phyloP scores from a whole-genome alignment of 1,140 invertebrate species.

The Homalodisca vitripennis region DNA sequence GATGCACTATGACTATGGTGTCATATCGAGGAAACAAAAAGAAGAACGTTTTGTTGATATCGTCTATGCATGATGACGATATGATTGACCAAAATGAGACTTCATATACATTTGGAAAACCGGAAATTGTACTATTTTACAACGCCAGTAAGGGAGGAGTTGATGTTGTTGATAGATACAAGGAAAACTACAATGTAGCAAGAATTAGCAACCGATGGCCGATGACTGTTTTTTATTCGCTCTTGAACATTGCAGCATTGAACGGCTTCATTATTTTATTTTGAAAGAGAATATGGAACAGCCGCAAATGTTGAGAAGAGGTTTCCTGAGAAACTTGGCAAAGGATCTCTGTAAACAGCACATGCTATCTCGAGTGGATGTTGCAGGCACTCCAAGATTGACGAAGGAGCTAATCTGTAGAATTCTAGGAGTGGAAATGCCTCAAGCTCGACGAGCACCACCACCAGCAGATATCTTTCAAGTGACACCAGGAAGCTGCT shows the following conservation, averaged over 20 bases:
- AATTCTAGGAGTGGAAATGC: background rate
- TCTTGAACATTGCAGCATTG: conserved; percentile 43
- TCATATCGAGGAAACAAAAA: conserved; percentile 1
- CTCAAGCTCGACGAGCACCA: background rate
- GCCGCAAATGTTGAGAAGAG: background rate
- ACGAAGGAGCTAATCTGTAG: background rate
- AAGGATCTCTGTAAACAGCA: background rate
- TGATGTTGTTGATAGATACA: conserved; percentile 43
- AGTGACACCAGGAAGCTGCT: background rate
- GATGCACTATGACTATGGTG: background rate
- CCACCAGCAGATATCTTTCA: background rate
- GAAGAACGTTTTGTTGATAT: background rate
- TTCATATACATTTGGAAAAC: conserved; percentile 33
- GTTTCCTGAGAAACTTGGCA: background rate
- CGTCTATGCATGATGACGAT: conserved; percentile 4
- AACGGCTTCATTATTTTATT: conserved; percentile 35
- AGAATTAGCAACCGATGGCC: conserved; percentile 45
- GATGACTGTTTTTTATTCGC: conserved; percentile 42
- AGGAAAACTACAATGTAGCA: conserved; percentile 41
- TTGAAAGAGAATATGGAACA: background rate
- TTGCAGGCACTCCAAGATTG: background rate
- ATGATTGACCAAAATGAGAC: background rate
- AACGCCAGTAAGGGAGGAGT: conserved; percentile 44
- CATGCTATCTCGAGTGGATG: background rate
- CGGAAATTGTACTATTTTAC: conserved; percentile 44